These are phyloP conservation scores for Ennomos erosarius DNA, from an alignment of 2,888 invertebrate species.

Conservation along the genomic window DNA sequence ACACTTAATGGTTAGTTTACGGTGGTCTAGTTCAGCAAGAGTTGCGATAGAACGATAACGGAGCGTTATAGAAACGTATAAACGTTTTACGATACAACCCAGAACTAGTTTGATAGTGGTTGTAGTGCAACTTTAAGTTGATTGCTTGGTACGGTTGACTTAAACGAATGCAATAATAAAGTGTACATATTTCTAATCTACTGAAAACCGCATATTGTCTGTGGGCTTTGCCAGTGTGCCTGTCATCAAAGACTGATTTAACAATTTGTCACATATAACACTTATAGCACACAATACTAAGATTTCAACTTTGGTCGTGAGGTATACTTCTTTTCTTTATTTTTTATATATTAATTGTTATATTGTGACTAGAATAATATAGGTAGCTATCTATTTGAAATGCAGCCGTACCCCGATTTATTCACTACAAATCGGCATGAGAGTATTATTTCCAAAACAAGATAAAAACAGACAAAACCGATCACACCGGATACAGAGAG, in stretches of 20 bases:
- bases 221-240: no score
- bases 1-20: slow-evolving; percentile 12
- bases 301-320: no score
- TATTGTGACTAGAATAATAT: no score
- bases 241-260: no score
- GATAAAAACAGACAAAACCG: slow-evolving; percentile 46
- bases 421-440: not conserved
- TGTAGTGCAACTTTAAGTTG: slow-evolving; percentile 21
- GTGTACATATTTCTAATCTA: no score
- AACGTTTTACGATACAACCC: slow-evolving; percentile 22
- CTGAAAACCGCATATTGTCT: no score
- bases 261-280: no score
- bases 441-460: not conserved
- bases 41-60: slow-evolving; percentile 21
- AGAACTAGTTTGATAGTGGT: slow-evolving; percentile 17
- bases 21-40: slow-evolving; percentile 15
- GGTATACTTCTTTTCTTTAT: no score
- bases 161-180: slow-evolving; percentile 17
- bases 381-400: no score
- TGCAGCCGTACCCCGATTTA: not conserved
- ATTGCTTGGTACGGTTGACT: slow-evolving; percentile 17
- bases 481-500: slow-evolving; percentile 60
- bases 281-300: no score
- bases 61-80: slow-evolving; percentile 25
- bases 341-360: no score